Evolutionary conservation across 2,888 invertebrate genomes (phyloP).

Genomic region (Tipula vernalis): DNA sequence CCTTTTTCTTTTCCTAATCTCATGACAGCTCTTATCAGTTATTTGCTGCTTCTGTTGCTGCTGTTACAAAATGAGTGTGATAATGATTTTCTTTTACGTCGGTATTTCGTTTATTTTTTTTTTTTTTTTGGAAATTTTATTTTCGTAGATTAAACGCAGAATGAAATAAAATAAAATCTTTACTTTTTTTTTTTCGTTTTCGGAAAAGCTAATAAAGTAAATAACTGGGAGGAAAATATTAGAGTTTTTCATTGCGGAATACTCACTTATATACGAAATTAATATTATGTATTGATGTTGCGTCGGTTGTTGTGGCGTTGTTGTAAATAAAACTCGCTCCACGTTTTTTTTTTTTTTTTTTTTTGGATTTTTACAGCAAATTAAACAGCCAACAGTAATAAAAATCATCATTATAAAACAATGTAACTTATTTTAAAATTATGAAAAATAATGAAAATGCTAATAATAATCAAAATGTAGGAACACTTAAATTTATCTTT

Average conservation of each 20-base stretch:
- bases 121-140: not conserved
- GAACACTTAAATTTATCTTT: not conserved
- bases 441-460: not conserved
- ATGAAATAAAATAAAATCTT: not conserved
- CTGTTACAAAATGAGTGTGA: not conserved
- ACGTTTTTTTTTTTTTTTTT: not conserved
- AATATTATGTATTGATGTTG: not conserved
- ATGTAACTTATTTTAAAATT: not conserved
- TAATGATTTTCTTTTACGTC: not conserved
- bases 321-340: not conserved
- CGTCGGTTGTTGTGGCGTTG: not conserved
- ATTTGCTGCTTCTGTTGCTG: not conserved
- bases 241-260: not conserved
- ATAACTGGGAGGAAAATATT: not conserved
- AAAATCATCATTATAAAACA: not conserved
- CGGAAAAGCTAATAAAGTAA: not conserved
- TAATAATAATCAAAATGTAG: not conserved
- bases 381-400: slow-evolving; percentile 4
- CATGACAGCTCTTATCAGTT: slow-evolving; percentile 4
- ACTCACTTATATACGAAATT: not conserved
- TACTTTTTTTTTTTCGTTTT: not conserved
- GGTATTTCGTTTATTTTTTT: not conserved
- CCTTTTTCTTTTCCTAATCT: not conserved
- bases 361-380: not conserved
- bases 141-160: not conserved